Conservation (phyloP, 2,113 vertebrate species). For the Sebastes fasciatus region DNA sequence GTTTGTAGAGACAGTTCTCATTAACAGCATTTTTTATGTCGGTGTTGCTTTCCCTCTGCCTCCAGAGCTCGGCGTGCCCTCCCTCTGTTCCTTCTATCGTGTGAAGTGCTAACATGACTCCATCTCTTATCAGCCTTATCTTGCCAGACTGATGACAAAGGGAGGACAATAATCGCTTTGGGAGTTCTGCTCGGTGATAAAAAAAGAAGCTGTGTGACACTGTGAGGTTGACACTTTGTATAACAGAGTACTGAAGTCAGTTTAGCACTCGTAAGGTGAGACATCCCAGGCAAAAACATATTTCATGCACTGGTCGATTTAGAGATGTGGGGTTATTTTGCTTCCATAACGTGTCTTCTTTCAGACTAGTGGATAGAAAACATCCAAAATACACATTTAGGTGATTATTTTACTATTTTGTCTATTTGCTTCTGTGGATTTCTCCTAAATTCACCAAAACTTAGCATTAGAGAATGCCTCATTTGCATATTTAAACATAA, state of each 20-base stretch:
- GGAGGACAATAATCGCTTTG: slow-evolving; percentile 70
- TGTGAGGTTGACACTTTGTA: slow-evolving; percentile 18
- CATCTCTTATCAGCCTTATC: slow-evolving; percentile 71
- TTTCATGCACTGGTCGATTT: too few relatives aligned
- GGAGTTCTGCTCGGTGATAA: slow-evolving; percentile 61
- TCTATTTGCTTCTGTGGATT: too few relatives aligned
- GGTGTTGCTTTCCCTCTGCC: slow-evolving; percentile 11
- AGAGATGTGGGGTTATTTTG: too few relatives aligned
- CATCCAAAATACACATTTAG: too few relatives aligned
- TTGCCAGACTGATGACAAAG: slow-evolving; percentile 70
- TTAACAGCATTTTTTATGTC: not conserved
- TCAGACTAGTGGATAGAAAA: too few relatives aligned
- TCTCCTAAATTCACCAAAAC: too few relatives aligned
- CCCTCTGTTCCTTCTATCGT: slow-evolving; percentile 45
- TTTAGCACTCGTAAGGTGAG: not conserved
- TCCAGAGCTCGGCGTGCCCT: slow-evolving; percentile 3
- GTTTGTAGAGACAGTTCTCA: not conserved
- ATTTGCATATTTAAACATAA: too few relatives aligned
- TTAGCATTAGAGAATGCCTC: too few relatives aligned
- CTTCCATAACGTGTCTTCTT: too few relatives aligned
- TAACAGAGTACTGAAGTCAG: not conserved
- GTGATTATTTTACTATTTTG: too few relatives aligned
- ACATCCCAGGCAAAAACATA: too few relatives aligned
- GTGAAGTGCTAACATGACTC: slow-evolving; percentile 63
- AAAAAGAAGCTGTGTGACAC: slow-evolving; percentile 52